Conservation (phyloP, 1,140 invertebrate genomes). For the Mycetomoellerius zeteki region DNA sequence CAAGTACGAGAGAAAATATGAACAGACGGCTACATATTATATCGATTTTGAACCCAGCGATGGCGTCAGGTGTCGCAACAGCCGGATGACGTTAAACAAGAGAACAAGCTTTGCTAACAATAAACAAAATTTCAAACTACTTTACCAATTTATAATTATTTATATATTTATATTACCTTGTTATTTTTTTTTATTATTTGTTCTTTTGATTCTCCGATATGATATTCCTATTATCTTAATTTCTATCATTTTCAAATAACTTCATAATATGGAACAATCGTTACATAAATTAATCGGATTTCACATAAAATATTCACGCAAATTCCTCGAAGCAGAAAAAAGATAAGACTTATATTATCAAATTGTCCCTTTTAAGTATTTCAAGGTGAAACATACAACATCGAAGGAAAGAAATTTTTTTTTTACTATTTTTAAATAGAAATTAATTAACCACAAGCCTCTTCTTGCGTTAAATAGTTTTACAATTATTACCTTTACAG, state of each 20-base stretch:
- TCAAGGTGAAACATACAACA: neutral
- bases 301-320: neutral
- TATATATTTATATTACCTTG: neutral
- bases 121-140: neutral
- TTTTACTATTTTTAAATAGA: neutral
- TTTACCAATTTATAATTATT: neutral
- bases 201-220: neutral
- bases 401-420: neutral
- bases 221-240: neutral
- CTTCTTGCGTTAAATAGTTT: neutral
- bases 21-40: neutral
- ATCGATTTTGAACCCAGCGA: constrained; percentile 43
- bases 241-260: neutral
- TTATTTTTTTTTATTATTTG: constrained; percentile 13
- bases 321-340: neutral
- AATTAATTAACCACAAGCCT: neutral
- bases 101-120: neutral
- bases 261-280: neutral
- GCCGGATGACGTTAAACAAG: constrained; percentile 30
- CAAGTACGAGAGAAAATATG: constrained; percentile 31
- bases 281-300: neutral
- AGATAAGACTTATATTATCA: neutral
- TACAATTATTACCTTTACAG: neutral
- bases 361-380: neutral
- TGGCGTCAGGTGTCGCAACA: constrained; percentile 38